phyloP scores from a whole-genome alignment of 2,797 vertebrate species.

The Pangasius macronema region DNA sequence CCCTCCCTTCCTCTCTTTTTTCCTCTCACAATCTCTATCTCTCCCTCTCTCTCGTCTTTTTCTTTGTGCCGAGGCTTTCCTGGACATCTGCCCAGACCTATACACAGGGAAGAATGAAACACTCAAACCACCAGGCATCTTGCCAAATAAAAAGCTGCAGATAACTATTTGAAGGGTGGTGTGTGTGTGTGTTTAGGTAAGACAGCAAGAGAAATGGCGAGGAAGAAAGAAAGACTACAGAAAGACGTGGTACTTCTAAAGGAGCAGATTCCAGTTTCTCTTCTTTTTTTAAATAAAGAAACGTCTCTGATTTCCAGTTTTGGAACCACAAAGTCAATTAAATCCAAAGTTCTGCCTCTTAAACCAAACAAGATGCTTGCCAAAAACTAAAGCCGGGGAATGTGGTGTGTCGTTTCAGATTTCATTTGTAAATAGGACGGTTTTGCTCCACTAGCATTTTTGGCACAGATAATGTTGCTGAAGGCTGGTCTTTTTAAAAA shows the following conservation, averaged over 20 bases:
- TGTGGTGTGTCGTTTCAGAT: slow-evolving; percentile 46
- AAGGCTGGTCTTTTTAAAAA: too few relatives aligned
- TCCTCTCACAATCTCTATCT: slow-evolving; percentile 35
- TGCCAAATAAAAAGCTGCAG: slow-evolving; percentile 79
- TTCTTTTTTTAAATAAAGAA: slow-evolving; percentile 16
- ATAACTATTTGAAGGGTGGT: slow-evolving; percentile 75
- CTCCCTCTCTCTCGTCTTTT: slow-evolving; percentile 50
- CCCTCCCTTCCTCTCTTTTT: slow-evolving; percentile 31
- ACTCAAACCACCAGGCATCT: slow-evolving; percentile 78
- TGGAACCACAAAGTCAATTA: slow-evolving; percentile 43
- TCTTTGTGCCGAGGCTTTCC: slow-evolving; percentile 75
- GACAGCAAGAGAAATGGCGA: neutral
- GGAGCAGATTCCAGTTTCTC: slow-evolving; percentile 37
- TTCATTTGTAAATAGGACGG: slow-evolving; percentile 43
- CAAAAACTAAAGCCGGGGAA: slow-evolving; percentile 38
- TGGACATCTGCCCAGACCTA: slow-evolving; percentile 98
- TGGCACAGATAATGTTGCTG: slow-evolving; percentile 24
- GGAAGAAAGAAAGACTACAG: neutral
- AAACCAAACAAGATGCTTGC: slow-evolving; percentile 46
- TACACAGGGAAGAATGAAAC: slow-evolving; percentile 84
- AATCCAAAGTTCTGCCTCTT: slow-evolving; percentile 46
- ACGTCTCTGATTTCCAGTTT: slow-evolving; percentile 41
- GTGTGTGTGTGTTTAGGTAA: slow-evolving; percentile 26
- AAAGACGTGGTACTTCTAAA: slow-evolving; percentile 37
- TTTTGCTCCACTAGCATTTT: slow-evolving; percentile 42